phyloP scores from a whole-genome alignment of 2,888 invertebrate genomes.

The Xanthorhoe spadicearia region DNA sequence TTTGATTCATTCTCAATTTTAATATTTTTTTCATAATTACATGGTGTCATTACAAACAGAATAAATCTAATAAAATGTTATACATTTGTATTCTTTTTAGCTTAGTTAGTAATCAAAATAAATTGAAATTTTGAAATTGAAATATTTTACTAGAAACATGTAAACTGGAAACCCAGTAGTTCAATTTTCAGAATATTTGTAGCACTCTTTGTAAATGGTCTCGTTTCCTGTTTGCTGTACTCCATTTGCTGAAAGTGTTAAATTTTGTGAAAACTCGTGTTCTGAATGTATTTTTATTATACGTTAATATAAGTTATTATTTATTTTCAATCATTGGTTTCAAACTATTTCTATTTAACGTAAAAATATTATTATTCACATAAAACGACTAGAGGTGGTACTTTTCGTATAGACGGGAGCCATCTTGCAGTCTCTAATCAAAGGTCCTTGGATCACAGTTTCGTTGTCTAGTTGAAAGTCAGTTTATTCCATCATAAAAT shows the following conservation, averaged over 20 bases:
- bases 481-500: constrained; percentile 89
- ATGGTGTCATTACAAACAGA: too few relatives aligned
- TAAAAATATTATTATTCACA: constrained; percentile 64
- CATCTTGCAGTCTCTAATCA: constrained; percentile 95
- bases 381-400: constrained; percentile 88
- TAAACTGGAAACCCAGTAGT: constrained; percentile 16
- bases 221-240: constrained; percentile 84
- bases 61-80: not conserved
- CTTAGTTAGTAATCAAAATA: not conserved
- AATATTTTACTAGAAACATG: not conserved
- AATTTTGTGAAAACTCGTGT: constrained; percentile 74
- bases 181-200: constrained; percentile 40
- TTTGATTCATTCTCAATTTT: not conserved
- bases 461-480: constrained; percentile 92
- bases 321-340: constrained; percentile 74
- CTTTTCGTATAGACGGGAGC: constrained; percentile 92
- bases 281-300: constrained; percentile 72
- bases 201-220: constrained; percentile 79
- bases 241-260: constrained; percentile 78
- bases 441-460: constrained; percentile 93
- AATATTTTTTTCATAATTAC: too few relatives aligned
- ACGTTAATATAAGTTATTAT: constrained; percentile 80
- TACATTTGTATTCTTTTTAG: not conserved
- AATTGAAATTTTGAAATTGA: not conserved
- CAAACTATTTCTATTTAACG: constrained; percentile 65